These are phyloP conservation scores for Pardosa pseudoannulata DNA, from an alignment of 2,888 invertebrate genomes.

Conservation along the genomic window DNA sequence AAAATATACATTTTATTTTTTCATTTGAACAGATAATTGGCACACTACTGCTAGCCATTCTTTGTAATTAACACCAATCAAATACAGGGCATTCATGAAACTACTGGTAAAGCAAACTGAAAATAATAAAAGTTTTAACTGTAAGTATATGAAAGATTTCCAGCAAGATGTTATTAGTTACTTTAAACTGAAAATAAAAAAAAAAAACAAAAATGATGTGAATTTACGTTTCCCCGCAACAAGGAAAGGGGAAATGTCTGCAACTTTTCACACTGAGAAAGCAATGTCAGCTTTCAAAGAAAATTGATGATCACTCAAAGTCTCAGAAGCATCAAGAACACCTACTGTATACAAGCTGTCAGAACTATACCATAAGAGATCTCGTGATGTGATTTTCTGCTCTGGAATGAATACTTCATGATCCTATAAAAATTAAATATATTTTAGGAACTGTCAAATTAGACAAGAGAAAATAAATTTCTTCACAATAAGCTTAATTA, in stretches of 20 bases:
- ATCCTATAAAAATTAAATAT: constrained; percentile 42
- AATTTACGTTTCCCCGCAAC: constrained; percentile 28
- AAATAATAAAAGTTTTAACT: constrained; percentile 30
- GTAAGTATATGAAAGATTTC: constrained; percentile 56
- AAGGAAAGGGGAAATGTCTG: constrained; percentile 6
- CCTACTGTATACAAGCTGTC: constrained; percentile 60
- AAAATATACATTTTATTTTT: too few relatives aligned
- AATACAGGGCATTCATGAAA: constrained; percentile 24
- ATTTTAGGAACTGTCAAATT: too few relatives aligned
- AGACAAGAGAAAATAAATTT: too few relatives aligned
- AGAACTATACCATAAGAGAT: constrained; percentile 68
- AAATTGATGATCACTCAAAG: constrained; percentile 42
- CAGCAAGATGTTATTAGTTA: constrained; percentile 53
- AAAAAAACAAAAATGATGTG: too few relatives aligned
- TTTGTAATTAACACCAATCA: not conserved
- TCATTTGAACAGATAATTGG: constrained; percentile 16
- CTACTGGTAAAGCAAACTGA: constrained; percentile 39
- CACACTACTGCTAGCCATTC: not conserved
- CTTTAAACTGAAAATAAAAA: constrained; percentile 36
- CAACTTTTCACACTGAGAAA: constrained; percentile 41
- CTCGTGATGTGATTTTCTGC: constrained; percentile 58
- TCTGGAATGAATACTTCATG: constrained; percentile 63
- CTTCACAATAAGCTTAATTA: too few relatives aligned
- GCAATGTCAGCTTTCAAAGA: constrained; percentile 67
- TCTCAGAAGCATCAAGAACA: constrained; percentile 49